Conservation (phyloP, 1,140 invertebrate species). For the Pogonomyrmex barbatus region DNA sequence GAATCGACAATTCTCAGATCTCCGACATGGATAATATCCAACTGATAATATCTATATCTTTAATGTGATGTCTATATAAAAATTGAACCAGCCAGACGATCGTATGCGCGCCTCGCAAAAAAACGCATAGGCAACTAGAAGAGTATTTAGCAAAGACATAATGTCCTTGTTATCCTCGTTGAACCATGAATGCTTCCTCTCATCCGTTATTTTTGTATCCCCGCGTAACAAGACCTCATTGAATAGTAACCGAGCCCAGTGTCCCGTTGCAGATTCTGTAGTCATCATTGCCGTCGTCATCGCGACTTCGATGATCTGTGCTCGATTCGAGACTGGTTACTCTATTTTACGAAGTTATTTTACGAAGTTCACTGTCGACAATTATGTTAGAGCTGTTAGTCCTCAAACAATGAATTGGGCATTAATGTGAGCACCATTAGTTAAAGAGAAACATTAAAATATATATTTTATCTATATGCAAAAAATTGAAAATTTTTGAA, state of each 20-base stretch:
- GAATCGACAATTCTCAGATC: neutral
- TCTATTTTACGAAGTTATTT: conserved; percentile 31
- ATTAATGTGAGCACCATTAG: neutral
- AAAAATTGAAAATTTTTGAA: neutral
- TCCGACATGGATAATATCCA: neutral
- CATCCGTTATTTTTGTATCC: conserved; percentile 62
- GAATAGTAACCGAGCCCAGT: conserved; percentile 57
- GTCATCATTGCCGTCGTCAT: conserved; percentile 59
- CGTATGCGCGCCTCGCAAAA: conserved; percentile 34
- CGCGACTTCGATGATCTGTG: conserved; percentile 16
- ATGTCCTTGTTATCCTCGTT: conserved; percentile 65
- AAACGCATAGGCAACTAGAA: conserved; percentile 35
- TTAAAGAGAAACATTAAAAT: neutral
- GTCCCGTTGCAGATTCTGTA: conserved; percentile 61
- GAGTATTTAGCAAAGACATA: conserved; percentile 55
- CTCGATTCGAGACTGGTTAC: conserved; percentile 17
- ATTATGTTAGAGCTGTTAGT: neutral
- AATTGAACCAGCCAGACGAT: neutral
- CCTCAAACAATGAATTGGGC: neutral
- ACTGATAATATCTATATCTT: neutral
- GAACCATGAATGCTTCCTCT: conserved; percentile 61
- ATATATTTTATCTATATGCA: neutral
- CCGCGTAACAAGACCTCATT: conserved; percentile 57
- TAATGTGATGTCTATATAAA: neutral
- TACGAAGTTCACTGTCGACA: neutral